These are phyloP conservation scores for Festucalex cinctus DNA, from an alignment of 2,113 vertebrate genomes.

Conservation along the genomic window DNA sequence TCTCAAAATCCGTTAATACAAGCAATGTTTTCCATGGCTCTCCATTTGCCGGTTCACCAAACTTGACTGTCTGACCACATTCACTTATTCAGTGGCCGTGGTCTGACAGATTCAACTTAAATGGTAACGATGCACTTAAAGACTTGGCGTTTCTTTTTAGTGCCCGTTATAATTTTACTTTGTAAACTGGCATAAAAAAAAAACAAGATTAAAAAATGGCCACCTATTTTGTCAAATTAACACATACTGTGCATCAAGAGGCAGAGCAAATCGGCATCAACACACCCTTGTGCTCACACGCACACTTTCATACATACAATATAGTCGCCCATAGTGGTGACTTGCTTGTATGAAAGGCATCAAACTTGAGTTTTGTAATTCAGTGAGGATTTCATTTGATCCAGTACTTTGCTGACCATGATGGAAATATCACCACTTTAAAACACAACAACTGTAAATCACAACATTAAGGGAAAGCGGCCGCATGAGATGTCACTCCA, in stretches of 20 bases:
- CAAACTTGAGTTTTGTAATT: not conserved
- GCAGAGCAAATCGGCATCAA: not conserved
- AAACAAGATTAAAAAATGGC: too few relatives aligned
- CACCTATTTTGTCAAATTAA: constrained; percentile 4
- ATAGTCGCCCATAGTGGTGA: not conserved
- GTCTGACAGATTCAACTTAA: not conserved
- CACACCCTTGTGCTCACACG: not conserved
- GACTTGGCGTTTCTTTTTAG: not conserved
- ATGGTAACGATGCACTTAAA: not conserved
- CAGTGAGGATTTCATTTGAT: not conserved
- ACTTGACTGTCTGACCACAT: not conserved
- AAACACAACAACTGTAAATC: not conserved
- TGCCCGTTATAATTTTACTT: not conserved
- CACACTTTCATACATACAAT: not conserved
- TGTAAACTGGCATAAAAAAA: not conserved
- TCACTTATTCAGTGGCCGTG: not conserved
- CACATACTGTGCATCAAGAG: not conserved
- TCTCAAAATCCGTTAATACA: not conserved
- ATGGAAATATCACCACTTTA: not conserved
- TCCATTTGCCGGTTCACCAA: not conserved
- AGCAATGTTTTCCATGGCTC: not conserved
- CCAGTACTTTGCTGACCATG: not conserved
- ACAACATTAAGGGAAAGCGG: not conserved
- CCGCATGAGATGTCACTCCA: not conserved
- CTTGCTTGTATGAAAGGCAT: not conserved